Evolutionary conservation across 2,888 invertebrate genomes (phyloP), one percentile per base, ranked within the genome.

Genomic region (Drosophila kanekoi): DNA sequence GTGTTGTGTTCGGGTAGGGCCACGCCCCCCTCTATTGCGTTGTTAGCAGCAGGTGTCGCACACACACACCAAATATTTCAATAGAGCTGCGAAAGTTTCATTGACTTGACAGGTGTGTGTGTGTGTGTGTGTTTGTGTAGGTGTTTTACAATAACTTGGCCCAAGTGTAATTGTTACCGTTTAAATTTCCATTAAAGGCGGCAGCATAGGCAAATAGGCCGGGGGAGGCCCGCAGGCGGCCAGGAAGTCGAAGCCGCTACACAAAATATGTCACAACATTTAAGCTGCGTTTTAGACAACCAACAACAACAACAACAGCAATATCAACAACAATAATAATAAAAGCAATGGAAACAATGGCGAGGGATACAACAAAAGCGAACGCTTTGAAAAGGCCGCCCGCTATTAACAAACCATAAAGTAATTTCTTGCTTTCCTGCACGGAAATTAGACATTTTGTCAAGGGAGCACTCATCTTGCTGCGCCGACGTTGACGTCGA

Each of bases 391-490:
- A 72, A 74, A 78, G 82, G 79, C 82, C 82, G 85, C 77, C 87
- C 70, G 79, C 87, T 88, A 87, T 88, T 87, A 87, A 82, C 89
- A 87, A 88, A 87, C 87, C 87, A 84, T 88, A 87, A 87, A 88
- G 88, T 88, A 86, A 88, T 85, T 88, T 87, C 87, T 87, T 87
- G 86, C 81, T 87, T 87, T 87, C 87, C 87, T 83, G 75, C 86
- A 79, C 79, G 87, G 88, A 88, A 88, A 88, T 88, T 87, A 88
- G 87, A 86, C 85, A 84, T 88, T 88, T 88, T 88, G 87, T 87
- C 87, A 88, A 82, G 88, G 88, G 87, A 88, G 78, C 87, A 82
- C 76, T 82, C 81, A 77, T 70, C 59, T 65, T 60, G 41, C 23
- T 49, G 28, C 37, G 37, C 45, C 41, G 13, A 53, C 32, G 35